Evolutionary conservation across 2,113 vertebrate species (phyloP).

Genomic region (Nestor notabilis): DNA sequence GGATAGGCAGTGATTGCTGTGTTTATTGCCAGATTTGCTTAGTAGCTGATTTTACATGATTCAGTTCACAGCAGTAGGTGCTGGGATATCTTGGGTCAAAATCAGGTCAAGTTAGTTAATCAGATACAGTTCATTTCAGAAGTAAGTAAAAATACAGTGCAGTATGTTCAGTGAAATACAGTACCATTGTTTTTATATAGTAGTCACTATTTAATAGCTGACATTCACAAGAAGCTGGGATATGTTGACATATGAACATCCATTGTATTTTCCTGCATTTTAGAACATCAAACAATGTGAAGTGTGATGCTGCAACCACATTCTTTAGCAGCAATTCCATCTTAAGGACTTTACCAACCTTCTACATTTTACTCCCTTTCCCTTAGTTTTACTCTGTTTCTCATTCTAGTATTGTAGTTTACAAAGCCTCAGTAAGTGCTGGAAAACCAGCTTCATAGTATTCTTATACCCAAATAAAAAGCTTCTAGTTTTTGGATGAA

Average conservation of each 20-base stretch:
- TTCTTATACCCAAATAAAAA: background rate
- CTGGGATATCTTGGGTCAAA: constrained; percentile 31
- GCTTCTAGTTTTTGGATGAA: background rate
- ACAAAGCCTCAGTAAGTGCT: background rate
- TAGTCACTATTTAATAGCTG: background rate
- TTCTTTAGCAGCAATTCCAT: background rate
- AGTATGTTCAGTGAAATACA: background rate
- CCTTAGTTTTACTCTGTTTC: background rate
- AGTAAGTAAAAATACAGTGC: background rate
- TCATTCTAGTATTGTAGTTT: background rate
- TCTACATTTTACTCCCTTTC: background rate
- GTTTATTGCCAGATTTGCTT: background rate
- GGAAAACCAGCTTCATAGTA: background rate
- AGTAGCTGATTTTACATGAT: constrained; percentile 1
- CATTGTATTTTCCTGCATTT: background rate
- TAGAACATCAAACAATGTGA: background rate
- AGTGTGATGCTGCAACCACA: background rate
- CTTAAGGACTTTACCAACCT: background rate
- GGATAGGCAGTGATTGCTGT: background rate
- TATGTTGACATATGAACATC: background rate
- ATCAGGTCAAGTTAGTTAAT: constrained; percentile 5
- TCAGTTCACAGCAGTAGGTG: background rate
- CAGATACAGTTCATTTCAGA: background rate
- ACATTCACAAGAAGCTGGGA: background rate
- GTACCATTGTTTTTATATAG: background rate